Conservation (phyloP, 1,140 invertebrate species). For the Brachionus sp. region DNA sequence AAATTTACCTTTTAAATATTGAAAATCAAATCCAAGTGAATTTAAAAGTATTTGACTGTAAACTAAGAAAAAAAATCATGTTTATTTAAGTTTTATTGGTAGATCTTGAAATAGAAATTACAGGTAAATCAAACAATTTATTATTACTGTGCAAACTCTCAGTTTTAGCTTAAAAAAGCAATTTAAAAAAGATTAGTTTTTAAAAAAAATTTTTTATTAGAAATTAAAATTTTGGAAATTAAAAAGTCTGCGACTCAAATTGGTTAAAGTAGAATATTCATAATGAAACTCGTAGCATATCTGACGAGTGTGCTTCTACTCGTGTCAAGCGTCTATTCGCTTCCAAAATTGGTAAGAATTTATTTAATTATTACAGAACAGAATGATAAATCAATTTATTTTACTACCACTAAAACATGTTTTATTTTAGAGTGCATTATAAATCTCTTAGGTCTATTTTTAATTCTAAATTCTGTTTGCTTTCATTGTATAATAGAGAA, state of each 20-base stretch:
- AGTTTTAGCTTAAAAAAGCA: background rate
- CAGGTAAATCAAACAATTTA: background rate
- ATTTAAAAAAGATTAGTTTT: background rate
- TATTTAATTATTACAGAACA: background rate
- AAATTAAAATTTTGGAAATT: background rate
- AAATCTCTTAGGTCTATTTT: too few species aligned
- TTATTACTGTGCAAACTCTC: background rate
- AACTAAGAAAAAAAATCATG: background rate
- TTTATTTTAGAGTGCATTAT: background rate
- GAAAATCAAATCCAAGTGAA: background rate
- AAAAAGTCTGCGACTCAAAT: background rate
- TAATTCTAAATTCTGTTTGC: too few species aligned
- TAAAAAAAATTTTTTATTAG: background rate
- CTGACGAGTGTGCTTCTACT: background rate
- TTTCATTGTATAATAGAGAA: too few species aligned
- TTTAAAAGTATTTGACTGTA: background rate
- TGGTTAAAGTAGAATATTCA: background rate
- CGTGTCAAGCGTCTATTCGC: background rate
- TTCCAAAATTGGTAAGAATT: background rate
- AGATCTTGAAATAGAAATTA: background rate
- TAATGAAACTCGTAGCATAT: background rate
- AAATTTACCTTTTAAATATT: background rate
- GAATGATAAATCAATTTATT: background rate
- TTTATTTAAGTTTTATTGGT: background rate
- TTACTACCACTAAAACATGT: background rate